Evolutionary conservation across 2,888 invertebrate species (phyloP), one percentile per base, ranked within the genome.

Genomic region (Biston stratarius): DNA sequence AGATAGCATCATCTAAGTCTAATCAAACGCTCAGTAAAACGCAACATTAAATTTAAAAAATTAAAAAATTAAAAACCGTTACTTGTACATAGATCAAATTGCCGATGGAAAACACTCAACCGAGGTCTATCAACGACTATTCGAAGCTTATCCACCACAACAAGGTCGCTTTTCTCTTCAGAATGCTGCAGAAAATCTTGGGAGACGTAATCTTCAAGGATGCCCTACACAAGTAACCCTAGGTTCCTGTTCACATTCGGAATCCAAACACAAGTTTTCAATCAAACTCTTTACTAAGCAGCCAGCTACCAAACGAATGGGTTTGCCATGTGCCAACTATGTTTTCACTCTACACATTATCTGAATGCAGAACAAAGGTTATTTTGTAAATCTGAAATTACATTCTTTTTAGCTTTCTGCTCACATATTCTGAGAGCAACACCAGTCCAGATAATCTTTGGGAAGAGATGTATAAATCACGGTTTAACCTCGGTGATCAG

Each of bases 181-280:
- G 49, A 24, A 49, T 49, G 49, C 49, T 49, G 12, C 49, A 49
- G 11, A 49, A 12, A 81, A 96, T 97, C 87, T 94, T 99, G 36
- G 98, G 98, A 0, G 95, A 96, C 59, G 94, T 95, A 0, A 94
- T 96, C 11, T 96, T 97, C 86, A 94, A 95, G 70, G 86, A 91
- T 70, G 96, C 96, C 9, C 91, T 97, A 12, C 95, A 95, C 63
- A 95, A 94, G 49, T 49, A 49, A 49, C 49, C 33, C 33, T 49
- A 49, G 33, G 49, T 49, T 49, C 6, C 33, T 33, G 49, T 49
- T 49, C 49, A 49, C 33, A 33, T 12, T 49, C 33, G 44, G 44
- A 44, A 44, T 44, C 44, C 44, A 44, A 44, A 44, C n/a, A 44
- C 38, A 38, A 38, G 0, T 9, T 38, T 38, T 38, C 9, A 38